Base-by-base conservation (phyloP, 2,113 vertebrate genomes). In the Sinosuthora webbiana region DNA sequence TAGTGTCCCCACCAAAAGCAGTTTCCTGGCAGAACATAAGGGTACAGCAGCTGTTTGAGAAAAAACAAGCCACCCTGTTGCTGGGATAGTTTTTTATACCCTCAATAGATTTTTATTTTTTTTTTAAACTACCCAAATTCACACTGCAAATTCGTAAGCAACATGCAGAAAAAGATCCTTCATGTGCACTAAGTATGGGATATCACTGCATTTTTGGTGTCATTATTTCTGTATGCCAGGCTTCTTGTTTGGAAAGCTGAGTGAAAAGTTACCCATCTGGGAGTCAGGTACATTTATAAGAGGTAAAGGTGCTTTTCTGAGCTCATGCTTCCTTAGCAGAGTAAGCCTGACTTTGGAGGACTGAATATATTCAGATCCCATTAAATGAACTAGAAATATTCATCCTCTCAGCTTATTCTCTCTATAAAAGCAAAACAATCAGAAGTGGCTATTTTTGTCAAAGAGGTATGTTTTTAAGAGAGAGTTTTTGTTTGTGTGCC, bases 21-120 rank as follows among this genome's bases (percentile, higher is more conserved):
- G 63, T 79, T 97, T 95, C 73, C 89, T 96, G 95, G 81, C 68
- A 82, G 56, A 96, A 79, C 15, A 5, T 39, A 62, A 79, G 71
- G 63, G 28, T 47, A 86, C 12, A 79, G 57, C 71, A 94, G 78
- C 69, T 68, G 82, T 79, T 33, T 64, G 42, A 91, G 62, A 35
- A 84, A 96, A 87, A 86, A 52, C 7, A 67, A 35, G 3, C 24
- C 37, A 59, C 70, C 52, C 60, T 65, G 70, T 67, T 94, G 20
- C 83, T 91, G 73, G 70, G 13, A 19, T 77, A 63, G 63, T 53
- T 90, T 71, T 77, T 8, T 50, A 55, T 44, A 44, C 20, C 33
- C 27, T 89, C 39, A 74, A 12, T 4, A 62, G 11, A 31, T 39
- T 39, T 52, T 41, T 79, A 79, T 39, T 79, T 41, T 79, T 81